These are phyloP conservation scores for Corythoichthys intestinalis DNA, from an alignment of 2,113 vertebrate species.

Conservation along the genomic window DNA sequence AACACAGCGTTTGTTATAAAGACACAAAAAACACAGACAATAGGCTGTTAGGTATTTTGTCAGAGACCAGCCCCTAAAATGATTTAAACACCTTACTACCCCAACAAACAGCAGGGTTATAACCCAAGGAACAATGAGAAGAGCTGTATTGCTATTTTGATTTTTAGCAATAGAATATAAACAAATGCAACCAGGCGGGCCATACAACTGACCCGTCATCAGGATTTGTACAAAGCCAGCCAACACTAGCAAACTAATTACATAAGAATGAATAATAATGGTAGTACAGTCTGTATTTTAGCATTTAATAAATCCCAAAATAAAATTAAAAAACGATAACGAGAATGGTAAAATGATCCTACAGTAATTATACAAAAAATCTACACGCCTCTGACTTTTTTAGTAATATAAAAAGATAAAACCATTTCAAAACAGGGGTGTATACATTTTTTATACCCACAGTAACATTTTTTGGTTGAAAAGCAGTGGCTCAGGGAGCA, in stretches of 20 bases:
- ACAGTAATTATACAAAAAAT: neutral
- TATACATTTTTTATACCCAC: neutral
- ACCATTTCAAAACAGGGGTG: neutral
- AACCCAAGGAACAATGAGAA: constrained; percentile 9
- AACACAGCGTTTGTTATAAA: constrained; percentile 10
- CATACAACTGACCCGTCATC: constrained; percentile 67
- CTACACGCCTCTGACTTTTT: neutral
- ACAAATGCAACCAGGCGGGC: constrained; percentile 41
- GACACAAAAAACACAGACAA: neutral
- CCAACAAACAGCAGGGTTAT: constrained; percentile 33
- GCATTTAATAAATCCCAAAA: constrained; percentile 36
- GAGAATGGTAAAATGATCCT: neutral
- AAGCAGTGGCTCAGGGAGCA: neutral
- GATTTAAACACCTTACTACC: constrained; percentile 8
- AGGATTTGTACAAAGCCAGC: constrained; percentile 33
- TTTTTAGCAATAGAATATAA: constrained; percentile 15
- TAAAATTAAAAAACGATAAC: neutral
- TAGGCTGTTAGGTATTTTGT: constrained; percentile 38
- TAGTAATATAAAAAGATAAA: too few species aligned
- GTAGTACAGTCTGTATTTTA: constrained; percentile 9
- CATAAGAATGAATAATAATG: constrained; percentile 27
- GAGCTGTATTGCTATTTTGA: constrained; percentile 4
- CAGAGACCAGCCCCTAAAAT: constrained; percentile 63
- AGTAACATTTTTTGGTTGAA: neutral
- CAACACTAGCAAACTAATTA: constrained; percentile 19